Conservation (phyloP, 2,888 invertebrate species). For the Chloroclysta siterata region DNA sequence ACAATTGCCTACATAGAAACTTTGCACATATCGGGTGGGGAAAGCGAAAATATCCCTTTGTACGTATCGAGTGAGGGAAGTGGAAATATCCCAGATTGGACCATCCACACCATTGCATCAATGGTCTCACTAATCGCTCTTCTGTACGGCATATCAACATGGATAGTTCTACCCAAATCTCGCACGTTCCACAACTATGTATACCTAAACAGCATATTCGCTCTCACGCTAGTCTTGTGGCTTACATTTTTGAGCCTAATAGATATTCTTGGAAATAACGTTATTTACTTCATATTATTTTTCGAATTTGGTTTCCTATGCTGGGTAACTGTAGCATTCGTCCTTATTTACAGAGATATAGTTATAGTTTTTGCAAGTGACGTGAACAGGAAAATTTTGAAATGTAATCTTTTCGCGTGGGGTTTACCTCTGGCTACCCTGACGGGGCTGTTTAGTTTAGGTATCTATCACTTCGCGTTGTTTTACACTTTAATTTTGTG, state of each 20-base stretch:
- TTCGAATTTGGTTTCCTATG: constrained; percentile 13
- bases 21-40: too few species aligned
- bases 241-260: background rate
- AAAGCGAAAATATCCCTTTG: too few species aligned
- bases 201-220: constrained; percentile 1
- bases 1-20: background rate
- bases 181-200: constrained; percentile 17
- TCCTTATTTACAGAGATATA: constrained; percentile 14
- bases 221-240: constrained; percentile 4
- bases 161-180: constrained; percentile 9
- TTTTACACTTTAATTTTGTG: constrained; percentile 6
- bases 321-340: constrained; percentile 3
- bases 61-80: too few species aligned
- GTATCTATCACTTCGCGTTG: background rate
- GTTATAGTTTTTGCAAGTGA: constrained; percentile 7
- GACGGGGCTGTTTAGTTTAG: background rate
- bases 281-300: constrained; percentile 2
- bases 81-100: background rate
- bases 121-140: constrained; percentile 1
- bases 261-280: background rate
- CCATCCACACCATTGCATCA: constrained; percentile 2
- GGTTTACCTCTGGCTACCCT: constrained; percentile 2
- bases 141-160: constrained; percentile 12
- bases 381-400: constrained; percentile 6
- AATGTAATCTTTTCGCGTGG: constrained; percentile 19